Base-by-base conservation (phyloP, 92 coral and sea anemone genomes). In the Porites lobata region DNA sequence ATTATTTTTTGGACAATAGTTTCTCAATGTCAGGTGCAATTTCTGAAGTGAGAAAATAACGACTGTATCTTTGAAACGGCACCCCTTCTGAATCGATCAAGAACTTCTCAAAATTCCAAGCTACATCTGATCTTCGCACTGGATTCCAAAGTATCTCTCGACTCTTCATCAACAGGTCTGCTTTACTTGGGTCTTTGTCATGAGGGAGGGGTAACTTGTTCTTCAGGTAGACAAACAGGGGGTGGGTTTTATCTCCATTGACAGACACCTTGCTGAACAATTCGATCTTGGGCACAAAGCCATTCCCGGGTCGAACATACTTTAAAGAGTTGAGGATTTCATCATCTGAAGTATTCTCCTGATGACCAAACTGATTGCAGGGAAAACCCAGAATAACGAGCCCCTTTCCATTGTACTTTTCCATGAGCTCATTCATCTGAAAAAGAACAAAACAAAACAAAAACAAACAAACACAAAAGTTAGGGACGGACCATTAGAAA, bases 51-150 rank as follows among this genome's bases (percentile, higher is more conserved):
- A 77, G 96, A 71, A 95, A 96, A 56, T 71, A 20, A 21, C 91
- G 43, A 71, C 96, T 87, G 66, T 95, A 96, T 38, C 99, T 96
- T 69, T 94, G 90, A 77, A 92, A 90, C 2, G 98, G 99, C 70
- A 89, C 88, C 18, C 99, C 99, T 47, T 89, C 82, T 54, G 81
- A 77, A 86, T 96, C 96, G 12, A 96, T 86, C 87, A 96, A 89
- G 83, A 96, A 96, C 94, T 96, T 96, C 92, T 96, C 99, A 92
- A 96, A 96, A 88, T 96, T 96, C 99, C 99, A 96, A 24, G 96
- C 38, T 50, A 96, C 72, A 54, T 96, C 99, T 51, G 79, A 91
- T 29, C 99, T 93, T n/a, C 81, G 81, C 24, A 96, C 96, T 15
- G 99, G 99, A 56, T 54, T 79, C 99, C 99, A 96, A 59, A 93